Evolutionary conservation across 2,888 invertebrate species (phyloP).

Genomic region (Polydrusus cervinus): DNA sequence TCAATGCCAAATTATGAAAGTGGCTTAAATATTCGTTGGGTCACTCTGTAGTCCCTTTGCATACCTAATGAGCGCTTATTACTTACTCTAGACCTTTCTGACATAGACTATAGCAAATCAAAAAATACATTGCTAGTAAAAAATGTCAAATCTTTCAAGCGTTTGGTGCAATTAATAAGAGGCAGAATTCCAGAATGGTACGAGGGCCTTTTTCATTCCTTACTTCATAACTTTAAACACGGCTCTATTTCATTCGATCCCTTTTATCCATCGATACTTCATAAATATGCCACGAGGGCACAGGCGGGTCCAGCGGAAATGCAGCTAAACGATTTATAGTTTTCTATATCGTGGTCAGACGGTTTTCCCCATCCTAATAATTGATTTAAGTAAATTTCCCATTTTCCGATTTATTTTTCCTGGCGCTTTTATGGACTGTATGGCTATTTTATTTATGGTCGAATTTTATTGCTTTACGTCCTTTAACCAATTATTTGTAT

Average conservation of each 20-base stretch:
- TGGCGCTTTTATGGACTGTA: conserved; percentile 39
- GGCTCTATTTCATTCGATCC: not conserved
- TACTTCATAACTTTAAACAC: not conserved
- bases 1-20: no score
- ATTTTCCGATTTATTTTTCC: conserved; percentile 44
- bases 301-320: conserved; percentile 37
- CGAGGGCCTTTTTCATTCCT: not conserved
- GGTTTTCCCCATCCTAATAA: conserved; percentile 52
- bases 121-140: no score
- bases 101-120: no score
- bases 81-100: no score
- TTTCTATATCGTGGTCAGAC: conserved; percentile 53
- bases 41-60: no score
- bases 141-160: no score
- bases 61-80: no score
- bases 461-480: conserved; percentile 29
- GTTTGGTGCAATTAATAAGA: no score
- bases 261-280: conserved; percentile 45
- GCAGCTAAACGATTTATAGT: conserved; percentile 56
- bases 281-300: conserved; percentile 46
- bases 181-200: no score
- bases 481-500: conserved; percentile 13
- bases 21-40: no score
- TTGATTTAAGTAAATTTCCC: conserved; percentile 56
- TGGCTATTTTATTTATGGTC: conserved; percentile 48